Base-by-base conservation (phyloP, 2,888 invertebrate species). In the Microdon myrmicae region DNA sequence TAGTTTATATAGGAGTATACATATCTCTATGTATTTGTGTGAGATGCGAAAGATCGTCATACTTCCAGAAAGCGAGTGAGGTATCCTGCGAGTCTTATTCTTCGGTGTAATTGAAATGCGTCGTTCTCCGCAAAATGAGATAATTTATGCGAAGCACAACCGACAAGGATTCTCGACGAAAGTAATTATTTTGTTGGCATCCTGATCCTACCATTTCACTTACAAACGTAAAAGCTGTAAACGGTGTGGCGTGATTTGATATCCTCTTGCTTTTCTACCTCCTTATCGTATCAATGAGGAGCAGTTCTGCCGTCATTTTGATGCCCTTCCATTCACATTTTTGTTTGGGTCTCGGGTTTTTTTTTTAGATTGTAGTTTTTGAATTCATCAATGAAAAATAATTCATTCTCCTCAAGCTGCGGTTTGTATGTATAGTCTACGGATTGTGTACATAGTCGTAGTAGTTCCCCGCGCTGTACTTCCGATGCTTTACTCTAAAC, bases 81-180 rank as follows among this genome's bases (percentile, higher is more conserved):
- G n/a, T n/a, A n/a, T n/a, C 17, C 28, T 37, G 19, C 16, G 14
- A 19, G 35, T 16, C 38, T 55, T 29, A 56, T 49, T 39, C 44
- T 49, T 49, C 49, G 55, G 45, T 54, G 44, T 54, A 61, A 56
- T 60, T 56, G 55, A 61, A 61, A 61, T 61, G 49, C 43, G 48
- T 43, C 44, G 35, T 49, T 44, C 9, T 6, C 44, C 38, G 25
- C 38, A 44, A 56, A 55, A 25, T 43, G 34, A 39, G 31, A 61
- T 61, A 56, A 61, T 61, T 61, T 61, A 61, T 61, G 55, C 61
- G 49, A 56, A 56, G 48, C 55, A 49, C 60, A 49, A 23, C 38
- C 38, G 37, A 49, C 38, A 61, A 39, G 56, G 49, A 56, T 56
- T 61, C 49, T 35, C 49, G 16, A 13, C 39, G 28, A 61, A 61